Evolutionary conservation across 2,888 invertebrate species (phyloP).

Genomic region (Orchesella flavescens): DNA sequence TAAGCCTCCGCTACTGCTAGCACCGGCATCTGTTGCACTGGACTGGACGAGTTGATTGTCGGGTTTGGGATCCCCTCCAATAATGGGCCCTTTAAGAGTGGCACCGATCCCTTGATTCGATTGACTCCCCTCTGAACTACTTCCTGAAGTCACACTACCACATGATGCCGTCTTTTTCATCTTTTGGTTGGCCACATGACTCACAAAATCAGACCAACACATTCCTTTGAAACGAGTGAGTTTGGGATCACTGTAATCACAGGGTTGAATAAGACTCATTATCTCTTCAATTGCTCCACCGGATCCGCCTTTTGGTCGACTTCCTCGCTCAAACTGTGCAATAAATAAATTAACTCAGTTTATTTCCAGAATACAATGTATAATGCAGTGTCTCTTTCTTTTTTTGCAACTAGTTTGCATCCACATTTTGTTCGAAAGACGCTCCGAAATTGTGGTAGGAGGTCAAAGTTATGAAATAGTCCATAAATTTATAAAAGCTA

Average conservation of each 20-base stretch:
- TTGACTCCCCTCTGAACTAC: constrained; percentile 64
- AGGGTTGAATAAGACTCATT: constrained; percentile 76
- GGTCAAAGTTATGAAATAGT: no score
- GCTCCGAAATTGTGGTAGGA: not conserved
- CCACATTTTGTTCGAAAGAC: not conserved
- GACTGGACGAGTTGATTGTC: constrained; percentile 23
- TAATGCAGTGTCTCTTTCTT: not conserved
- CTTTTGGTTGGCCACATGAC: constrained; percentile 73
- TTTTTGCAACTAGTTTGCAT: not conserved
- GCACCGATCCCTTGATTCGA: constrained; percentile 57
- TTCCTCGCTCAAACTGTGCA: constrained; percentile 76
- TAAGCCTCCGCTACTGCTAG: constrained; percentile 9
- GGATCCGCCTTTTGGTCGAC: constrained; percentile 76
- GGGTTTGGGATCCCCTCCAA: constrained; percentile 21
- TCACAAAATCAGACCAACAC: constrained; percentile 75
- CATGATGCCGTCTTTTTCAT: constrained; percentile 62
- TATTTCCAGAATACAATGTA: not conserved
- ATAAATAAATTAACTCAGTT: constrained; percentile 17
- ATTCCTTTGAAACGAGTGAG: constrained; percentile 76
- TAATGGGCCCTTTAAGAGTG: constrained; percentile 51
- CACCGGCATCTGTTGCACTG: not conserved
- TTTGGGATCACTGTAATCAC: constrained; percentile 77
- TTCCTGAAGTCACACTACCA: constrained; percentile 63
- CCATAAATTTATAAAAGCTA: no score
- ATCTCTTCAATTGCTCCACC: constrained; percentile 76